Evolutionary conservation across 2,797 vertebrate species (phyloP).

Genomic region (Presbytis comata): DNA sequence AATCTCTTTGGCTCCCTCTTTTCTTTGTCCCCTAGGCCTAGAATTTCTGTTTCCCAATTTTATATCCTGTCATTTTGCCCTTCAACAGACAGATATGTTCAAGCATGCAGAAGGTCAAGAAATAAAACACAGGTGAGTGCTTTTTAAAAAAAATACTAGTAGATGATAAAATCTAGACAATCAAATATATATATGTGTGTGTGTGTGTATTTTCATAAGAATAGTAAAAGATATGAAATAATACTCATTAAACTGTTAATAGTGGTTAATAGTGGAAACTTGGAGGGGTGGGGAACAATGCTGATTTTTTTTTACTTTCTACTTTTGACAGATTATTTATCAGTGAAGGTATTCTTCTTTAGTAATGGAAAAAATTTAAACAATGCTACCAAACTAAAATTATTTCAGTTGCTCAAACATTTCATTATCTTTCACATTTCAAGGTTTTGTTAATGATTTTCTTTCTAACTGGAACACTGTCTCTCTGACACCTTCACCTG

Average conservation of each 20-base stretch:
- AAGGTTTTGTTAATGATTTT: background rate
- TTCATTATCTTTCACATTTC: background rate
- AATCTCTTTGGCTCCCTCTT: background rate
- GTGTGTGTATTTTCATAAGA: background rate
- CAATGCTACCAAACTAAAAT: background rate
- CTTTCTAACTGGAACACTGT: background rate
- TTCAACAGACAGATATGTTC: too few species aligned
- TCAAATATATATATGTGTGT: background rate
- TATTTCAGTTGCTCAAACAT: background rate
- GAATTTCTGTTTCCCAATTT: background rate
- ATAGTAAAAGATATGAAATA: background rate
- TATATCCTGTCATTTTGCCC: too few species aligned
- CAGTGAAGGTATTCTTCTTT: background rate
- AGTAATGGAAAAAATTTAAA: background rate
- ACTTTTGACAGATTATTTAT: conserved; percentile 22
- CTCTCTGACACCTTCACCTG: background rate
- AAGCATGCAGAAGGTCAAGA: too few species aligned
- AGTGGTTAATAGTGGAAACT: background rate
- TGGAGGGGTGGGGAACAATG: background rate
- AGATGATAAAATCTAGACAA: too few species aligned
- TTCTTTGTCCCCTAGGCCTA: background rate
- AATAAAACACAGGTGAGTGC: too few species aligned
- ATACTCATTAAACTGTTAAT: background rate
- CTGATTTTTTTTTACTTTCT: background rate
- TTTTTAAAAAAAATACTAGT: too few species aligned